Base-by-base conservation (phyloP, 2,888 invertebrate species). In the Colletes collaris region DNA sequence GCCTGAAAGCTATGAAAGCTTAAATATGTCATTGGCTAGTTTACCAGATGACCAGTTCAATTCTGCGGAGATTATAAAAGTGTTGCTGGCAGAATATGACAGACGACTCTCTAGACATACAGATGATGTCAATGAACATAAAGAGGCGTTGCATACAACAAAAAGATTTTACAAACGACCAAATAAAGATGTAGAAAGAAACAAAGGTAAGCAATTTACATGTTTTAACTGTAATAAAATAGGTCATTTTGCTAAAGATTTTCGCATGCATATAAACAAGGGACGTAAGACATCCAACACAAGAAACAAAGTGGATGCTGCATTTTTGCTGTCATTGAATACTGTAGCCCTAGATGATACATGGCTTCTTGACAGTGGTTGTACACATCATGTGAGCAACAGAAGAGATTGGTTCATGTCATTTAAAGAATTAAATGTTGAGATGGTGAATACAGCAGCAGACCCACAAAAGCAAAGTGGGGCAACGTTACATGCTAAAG, bases 351-450 rank as follows among this genome's bases (percentile, higher is more conserved):
- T 53, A 35, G 53, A 44, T 11, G 16, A 16, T 19, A 40, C 53
- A 63, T 63, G 63, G 50, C 27, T 63, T 11, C 16, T 63, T 10
- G 63, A 27, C 35, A 63, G 63, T 13, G 63, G 63, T 6, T 63
- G 63, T 19, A 63, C 63, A 16, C 53, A 65, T 55, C 65, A 65
- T 46, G 55, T 65, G 19, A 19, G 55, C 16, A 65, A 65, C 3
- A 37, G 65, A 40, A 65, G n/a, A 27, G 37, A 65, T 65, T 27
- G 65, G 53, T 55, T 65, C 8, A 40, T 16, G 10, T 8, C n/a
- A 6, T 65, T 65, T 13, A 40, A 27, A 11, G 53, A 65, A 53
- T 40, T 65, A 55, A 53, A 37, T 40, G 5, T 40, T n/a, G 55
- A 55, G 1, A 6, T 58, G 16, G 58, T 67, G 3, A 67, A 58